Evolutionary conservation across 2,113 vertebrate genomes (phyloP), one percentile per base, ranked within the genome.

Genomic region (Neomonachus schauinslandi): DNA sequence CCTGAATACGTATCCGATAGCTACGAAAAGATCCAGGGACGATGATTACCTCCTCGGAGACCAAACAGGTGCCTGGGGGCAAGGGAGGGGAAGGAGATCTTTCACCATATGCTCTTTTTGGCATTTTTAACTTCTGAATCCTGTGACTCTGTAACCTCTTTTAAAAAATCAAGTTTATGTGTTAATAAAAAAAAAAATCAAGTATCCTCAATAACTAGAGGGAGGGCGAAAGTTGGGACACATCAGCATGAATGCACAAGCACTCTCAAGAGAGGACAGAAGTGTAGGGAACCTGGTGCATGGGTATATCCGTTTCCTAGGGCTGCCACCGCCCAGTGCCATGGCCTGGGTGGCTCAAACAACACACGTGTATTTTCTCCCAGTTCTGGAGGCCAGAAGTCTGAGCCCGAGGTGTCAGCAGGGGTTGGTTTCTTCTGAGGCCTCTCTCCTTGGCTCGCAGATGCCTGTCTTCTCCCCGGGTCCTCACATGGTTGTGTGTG

Each of bases 1-100:
- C 21, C 18, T 18, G 5, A n/a, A 1, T 36, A 1, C 11, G 14
- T 6, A 39, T 3, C 65, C 0, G 7, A 10, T 0, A 13, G 80
- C 42, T 42, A 24, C 9, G 46, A 31, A n/a, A 72, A 72, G 55
- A 89, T 5, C 21, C 46, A 59, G 63, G 21, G 61, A 26, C 6
- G 39, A 24, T 4, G 53, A 46, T 51, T 19, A 15, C 28, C 46
- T 77, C 91, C 24, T 11, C 49, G 31, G 19, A 53, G 53, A 36
- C 16, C 15, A 81, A 59, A 9, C 3, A 19, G 15, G 16, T 57
- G 2, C 77, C 61, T 63, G n/a, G 22, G 55, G 53, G 33, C 10
- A 71, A 21, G 22, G 72, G 36, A 79, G 0, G 0, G 6, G 31
- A 49, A 81, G 46, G 36, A 55, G 31, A n/a, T 42, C 31, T 91